phyloP scores from a whole-genome alignment of 2,888 invertebrate genomes.

The Dichetophora obliterata region DNA sequence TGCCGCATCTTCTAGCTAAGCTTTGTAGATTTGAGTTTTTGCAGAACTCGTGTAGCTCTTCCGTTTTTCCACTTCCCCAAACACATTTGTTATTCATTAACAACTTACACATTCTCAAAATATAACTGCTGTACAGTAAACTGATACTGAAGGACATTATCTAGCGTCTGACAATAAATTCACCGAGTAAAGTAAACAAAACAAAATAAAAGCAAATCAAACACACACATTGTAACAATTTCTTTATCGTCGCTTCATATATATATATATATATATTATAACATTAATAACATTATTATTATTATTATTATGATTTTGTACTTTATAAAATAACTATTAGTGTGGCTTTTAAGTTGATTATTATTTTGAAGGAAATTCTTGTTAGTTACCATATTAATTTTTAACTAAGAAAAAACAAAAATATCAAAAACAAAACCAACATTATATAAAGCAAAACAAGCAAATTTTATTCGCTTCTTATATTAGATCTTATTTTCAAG shows the following conservation, averaged over 20 bases:
- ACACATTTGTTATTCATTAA: too few species aligned
- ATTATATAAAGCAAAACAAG: slow-evolving; percentile 41
- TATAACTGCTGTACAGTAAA: too few species aligned
- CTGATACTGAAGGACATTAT: not conserved
- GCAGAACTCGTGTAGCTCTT: too few species aligned
- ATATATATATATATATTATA: not conserved
- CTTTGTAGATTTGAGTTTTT: too few species aligned
- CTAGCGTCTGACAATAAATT: slow-evolving; percentile 30
- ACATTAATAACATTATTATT: slow-evolving; percentile 27
- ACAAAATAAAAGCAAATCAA: slow-evolving; percentile 7
- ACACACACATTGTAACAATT: not conserved
- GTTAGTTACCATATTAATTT: slow-evolving; percentile 32
- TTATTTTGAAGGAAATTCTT: slow-evolving; percentile 18
- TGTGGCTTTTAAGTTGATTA: slow-evolving; percentile 30
- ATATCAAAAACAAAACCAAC: slow-evolving; percentile 38
- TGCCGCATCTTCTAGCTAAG: too few species aligned
- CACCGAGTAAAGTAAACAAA: not conserved
- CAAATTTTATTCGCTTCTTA: slow-evolving; percentile 49
- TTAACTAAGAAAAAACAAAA: slow-evolving; percentile 34
- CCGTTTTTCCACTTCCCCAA: too few species aligned
- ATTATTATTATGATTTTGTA: slow-evolving; percentile 19
- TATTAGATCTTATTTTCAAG: slow-evolving; percentile 55
- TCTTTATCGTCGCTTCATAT: slow-evolving; percentile 2
- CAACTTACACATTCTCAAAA: too few species aligned
- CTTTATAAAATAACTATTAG: slow-evolving; percentile 22